Conservation (phyloP, 2,888 invertebrate species). For the Willowsia nigromaculata region DNA sequence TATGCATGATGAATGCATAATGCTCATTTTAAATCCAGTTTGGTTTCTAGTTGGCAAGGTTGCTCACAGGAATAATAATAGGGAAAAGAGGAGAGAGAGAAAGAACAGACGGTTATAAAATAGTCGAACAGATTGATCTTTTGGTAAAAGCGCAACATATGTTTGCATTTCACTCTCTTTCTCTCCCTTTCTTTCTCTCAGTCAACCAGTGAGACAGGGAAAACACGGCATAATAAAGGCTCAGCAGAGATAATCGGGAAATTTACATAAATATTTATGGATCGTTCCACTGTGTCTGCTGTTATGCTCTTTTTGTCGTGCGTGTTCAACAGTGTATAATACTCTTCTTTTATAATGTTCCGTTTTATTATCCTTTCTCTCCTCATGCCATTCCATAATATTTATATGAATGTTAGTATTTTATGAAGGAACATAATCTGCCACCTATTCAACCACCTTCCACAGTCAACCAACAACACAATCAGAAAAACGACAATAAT, state of each 20-base stretch:
- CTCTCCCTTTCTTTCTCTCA: neutral
- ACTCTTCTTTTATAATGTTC: neutral
- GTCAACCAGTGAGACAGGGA: neutral
- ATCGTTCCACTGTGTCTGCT: neutral
- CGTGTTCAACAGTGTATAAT: neutral
- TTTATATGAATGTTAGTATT: neutral
- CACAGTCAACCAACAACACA: neutral
- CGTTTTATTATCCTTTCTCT: neutral
- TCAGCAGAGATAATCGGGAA: slow-evolving; percentile 63
- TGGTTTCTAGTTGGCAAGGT: neutral
- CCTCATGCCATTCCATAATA: neutral
- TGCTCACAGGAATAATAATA: neutral
- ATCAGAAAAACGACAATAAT: slow-evolving; percentile 9
- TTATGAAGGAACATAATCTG: neutral
- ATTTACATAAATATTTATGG: slow-evolving; percentile 72
- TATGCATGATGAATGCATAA: neutral
- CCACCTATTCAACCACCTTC: neutral
- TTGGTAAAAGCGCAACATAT: slow-evolving; percentile 38
- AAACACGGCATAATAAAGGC: slow-evolving; percentile 30
- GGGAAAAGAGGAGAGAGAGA: neutral
- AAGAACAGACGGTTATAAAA: slow-evolving; percentile 13
- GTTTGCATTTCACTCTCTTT: slow-evolving; percentile 16
- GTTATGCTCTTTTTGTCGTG: neutral
- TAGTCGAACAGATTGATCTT: slow-evolving; percentile 27
- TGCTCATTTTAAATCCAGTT: neutral